Evolutionary conservation across 92 coral and sea anemone species (phyloP).

Genomic region (Bergia puertoricense): DNA sequence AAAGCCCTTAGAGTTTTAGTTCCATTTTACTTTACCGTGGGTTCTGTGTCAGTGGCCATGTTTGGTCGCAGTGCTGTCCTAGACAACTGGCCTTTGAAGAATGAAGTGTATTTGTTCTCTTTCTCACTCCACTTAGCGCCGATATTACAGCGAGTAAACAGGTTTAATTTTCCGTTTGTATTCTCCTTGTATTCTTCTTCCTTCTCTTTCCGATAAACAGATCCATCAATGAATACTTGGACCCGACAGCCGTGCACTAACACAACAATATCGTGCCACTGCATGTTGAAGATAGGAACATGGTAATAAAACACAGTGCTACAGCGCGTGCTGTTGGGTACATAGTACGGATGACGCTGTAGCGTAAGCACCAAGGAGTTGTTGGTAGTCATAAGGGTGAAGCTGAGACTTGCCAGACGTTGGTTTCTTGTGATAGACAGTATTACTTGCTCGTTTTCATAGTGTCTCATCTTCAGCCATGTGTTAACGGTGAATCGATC

Average conservation of each 20-base stretch:
- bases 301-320: background rate
- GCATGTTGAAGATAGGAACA: background rate
- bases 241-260: background rate
- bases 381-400: background rate
- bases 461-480: background rate
- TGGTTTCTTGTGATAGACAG: background rate
- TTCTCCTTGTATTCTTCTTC: background rate
- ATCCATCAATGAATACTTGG: background rate
- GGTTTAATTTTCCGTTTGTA: background rate
- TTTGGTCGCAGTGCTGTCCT: background rate
- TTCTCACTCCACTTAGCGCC: background rate
- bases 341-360: background rate
- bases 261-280: background rate
- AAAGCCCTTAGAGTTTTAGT: too few species aligned
- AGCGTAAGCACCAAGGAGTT: background rate
- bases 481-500: background rate
- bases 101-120: background rate
- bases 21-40: background rate
- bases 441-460: background rate
- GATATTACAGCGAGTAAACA: background rate
- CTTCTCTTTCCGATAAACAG: background rate
- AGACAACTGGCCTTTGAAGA: background rate
- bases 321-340: background rate
- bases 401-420: background rate
- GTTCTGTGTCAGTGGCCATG: background rate